phyloP scores from a whole-genome alignment of 2,797 vertebrate species.

The Lagorchestes hirsutus region DNA sequence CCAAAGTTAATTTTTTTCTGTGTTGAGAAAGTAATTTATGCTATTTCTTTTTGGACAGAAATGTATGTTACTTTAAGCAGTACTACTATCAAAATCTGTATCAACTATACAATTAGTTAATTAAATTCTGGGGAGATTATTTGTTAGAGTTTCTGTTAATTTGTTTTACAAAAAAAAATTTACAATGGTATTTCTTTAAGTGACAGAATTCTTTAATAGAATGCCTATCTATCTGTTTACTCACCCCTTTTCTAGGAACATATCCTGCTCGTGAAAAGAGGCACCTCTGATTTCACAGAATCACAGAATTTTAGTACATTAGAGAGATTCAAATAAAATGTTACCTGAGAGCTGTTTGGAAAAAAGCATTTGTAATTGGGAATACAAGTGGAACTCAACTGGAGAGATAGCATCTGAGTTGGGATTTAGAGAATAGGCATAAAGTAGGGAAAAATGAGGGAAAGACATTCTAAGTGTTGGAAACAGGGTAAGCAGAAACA shows the following conservation, averaged over 20 bases:
- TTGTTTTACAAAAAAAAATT: conserved; percentile 8
- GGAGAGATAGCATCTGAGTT: not conserved
- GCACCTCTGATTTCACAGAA: not conserved
- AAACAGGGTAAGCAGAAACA: not conserved
- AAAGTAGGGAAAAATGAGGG: not conserved
- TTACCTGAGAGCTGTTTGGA: not conserved
- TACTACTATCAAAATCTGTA: conserved; percentile 25
- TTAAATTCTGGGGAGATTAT: conserved; percentile 21
- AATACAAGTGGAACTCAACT: not conserved
- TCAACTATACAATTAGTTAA: conserved; percentile 27
- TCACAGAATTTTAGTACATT: not conserved
- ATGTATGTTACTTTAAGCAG: conserved; percentile 52
- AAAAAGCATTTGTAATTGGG: not conserved
- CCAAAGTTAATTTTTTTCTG: not conserved
- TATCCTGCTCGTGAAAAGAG: not conserved
- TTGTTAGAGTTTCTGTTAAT: not conserved
- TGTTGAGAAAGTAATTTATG: not conserved
- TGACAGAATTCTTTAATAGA: not conserved
- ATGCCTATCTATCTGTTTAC: not conserved
- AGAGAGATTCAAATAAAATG: not conserved
- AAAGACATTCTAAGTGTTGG: not conserved
- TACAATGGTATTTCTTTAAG: conserved; percentile 26
- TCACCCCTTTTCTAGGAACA: not conserved
- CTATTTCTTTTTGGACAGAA: conserved; percentile 31
- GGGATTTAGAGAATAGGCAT: not conserved